A percentile compares a stretch with the other conserved stretches of the same genome.
Evolutionary conservation across 2,888 invertebrate genomes (phyloP).

Genomic region (Drosophila picticornis): DNA sequence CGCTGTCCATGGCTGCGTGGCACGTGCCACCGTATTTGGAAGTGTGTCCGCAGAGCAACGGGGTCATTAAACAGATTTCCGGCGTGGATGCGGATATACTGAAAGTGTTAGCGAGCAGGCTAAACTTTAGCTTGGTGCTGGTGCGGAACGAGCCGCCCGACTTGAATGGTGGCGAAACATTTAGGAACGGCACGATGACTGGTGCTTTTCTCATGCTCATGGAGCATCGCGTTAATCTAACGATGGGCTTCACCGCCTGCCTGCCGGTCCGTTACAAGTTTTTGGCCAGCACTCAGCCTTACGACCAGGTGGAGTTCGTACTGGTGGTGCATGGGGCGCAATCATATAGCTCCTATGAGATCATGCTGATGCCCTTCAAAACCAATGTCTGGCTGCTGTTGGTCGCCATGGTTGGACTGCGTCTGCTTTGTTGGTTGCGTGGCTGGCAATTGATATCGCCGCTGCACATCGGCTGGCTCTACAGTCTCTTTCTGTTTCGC

Average conservation of each 20-base stretch:
- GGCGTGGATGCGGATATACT: slow-evolving; percentile 62
- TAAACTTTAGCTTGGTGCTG: slow-evolving; percentile 59
- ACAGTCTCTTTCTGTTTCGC: slow-evolving; percentile 55
- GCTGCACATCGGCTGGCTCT: slow-evolving; percentile 31
- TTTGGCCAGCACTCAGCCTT: slow-evolving; percentile 49
- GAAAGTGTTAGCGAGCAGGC: slow-evolving; percentile 38
- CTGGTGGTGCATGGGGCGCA: slow-evolving; percentile 40
- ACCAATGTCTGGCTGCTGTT: slow-evolving; percentile 53
- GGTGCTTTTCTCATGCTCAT: slow-evolving; percentile 60
- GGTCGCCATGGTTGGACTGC: slow-evolving; percentile 5
- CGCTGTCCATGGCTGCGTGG: slow-evolving; percentile 63
- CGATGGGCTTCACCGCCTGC: slow-evolving; percentile 62
- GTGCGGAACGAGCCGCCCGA: slow-evolving; percentile 55
- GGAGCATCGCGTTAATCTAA: slow-evolving; percentile 53
- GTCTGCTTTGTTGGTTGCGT: not conserved
- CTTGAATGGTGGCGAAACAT: slow-evolving; percentile 50
- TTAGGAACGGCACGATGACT: slow-evolving; percentile 55
- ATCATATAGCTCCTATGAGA: slow-evolving; percentile 54
- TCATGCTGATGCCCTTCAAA: slow-evolving; percentile 65
- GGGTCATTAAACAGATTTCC: not conserved
- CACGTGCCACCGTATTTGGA: slow-evolving; percentile 58
- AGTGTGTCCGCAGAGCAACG: slow-evolving; percentile 2
- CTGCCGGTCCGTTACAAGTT: slow-evolving; percentile 39
- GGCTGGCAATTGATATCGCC: slow-evolving; percentile 8
- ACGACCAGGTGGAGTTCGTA: slow-evolving; percentile 51